Evolutionary conservation across 2,113 vertebrate species (phyloP), one percentile per base, ranked within the genome.

Genomic region (Nycticebus coucang): DNA sequence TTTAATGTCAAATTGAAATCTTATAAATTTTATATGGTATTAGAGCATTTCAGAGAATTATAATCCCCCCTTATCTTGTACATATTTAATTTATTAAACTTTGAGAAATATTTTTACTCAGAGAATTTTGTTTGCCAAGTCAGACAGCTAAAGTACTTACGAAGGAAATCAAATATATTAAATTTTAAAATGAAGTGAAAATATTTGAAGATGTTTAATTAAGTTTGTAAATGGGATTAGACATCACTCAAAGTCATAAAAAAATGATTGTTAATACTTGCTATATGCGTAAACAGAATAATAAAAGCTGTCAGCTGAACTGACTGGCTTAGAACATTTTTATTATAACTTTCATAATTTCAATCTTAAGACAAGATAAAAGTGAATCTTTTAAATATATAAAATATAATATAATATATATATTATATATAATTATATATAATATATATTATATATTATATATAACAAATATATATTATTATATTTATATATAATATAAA

Each of bases 131-230:
- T 74, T 91, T 84, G 22, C n/a, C 80, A 94, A 74, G 26, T 87
- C 18, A 93, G 50, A 62, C 59, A 87, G 68, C 8, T 60, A 28
- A 83, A 93, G 7, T 66, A 68, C 33, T 68, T 53, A 84, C 62
- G 11, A 72, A 71, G 19, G 15, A 45, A 89, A 60, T 72, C 4
- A 83, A 72, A 55, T 82, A 64, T 24, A 60, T 77, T 91, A 87
- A n/a, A 57, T 57, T 74, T 95, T 81, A 72, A 94, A 96, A 91
- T 85, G 6, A 14, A 91, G 18, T 88, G 85, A 92, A 37, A 22
- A 86, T 94, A 85, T 75, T 78, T 87, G 24, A 81, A 78, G 60
- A 78, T 64, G 21, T 71, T 97, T 93, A 71, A 81, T 57, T 86
- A 85, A 79, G 69, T 57, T 88, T 79, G 1, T 69, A 93, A 86